Base-by-base conservation (phyloP, 2,888 invertebrate species). In the Apodemia mormo region DNA sequence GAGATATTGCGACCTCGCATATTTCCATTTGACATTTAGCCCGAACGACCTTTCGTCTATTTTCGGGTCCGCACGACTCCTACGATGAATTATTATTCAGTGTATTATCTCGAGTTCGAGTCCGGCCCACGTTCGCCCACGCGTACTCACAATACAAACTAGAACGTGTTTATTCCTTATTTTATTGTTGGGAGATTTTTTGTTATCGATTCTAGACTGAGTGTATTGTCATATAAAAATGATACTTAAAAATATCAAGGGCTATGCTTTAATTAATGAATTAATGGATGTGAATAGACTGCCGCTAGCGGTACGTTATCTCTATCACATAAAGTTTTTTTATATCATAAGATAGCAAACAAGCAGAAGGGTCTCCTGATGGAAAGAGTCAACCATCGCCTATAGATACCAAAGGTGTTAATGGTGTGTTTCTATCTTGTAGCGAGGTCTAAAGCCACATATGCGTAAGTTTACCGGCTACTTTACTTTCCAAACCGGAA, bases 11-110 rank as follows among this genome's bases (percentile, higher is more conserved):
- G 85, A 85, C 85, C 85, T 87, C 84, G 86, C 79, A 75, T 75
- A 75, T 70, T 73, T 81, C 78, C 71, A 78, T 85, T 85, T 91
- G 90, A 90, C 90, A 92, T 92, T 90, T 89, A 86, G 87, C 87
- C 87, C 84, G 80, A 81, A 30, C 78, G 90, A 92, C 90, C 90
- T 90, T 88, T 90, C 82, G 81, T 83, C 80, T 81, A 80, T 83
- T 86, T 87, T 86, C 85, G 89, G 85, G 82, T 80, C 78, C 78
- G 79, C 76, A 82, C 83, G 84, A 88, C 90, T 87, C 89, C 88
- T 87, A 90, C 90, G 80, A 77, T 76, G 77, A 76, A 76, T 79
- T 75, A 81, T 78, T 85, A 86, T 86, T 84, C 81, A 49, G 49
- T 77, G 79, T 78, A 80, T 80, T 80, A 82, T 80, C 76, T 75